Evolutionary conservation across 2,888 invertebrate genomes (phyloP).

Genomic region (Dicycla oo): DNA sequence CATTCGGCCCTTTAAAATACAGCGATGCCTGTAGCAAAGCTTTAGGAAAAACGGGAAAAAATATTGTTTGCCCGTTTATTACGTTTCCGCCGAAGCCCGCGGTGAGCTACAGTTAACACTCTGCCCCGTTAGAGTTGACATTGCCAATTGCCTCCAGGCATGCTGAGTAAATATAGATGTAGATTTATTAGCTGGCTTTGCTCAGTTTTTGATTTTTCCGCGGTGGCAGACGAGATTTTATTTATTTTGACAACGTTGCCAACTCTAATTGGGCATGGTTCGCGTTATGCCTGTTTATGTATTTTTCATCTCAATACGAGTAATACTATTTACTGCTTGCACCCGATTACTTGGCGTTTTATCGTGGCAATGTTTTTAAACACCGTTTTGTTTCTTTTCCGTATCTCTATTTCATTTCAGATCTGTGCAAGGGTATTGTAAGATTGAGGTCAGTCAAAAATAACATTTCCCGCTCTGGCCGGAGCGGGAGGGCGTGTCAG

Average conservation of each 20-base stretch:
- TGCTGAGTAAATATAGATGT: neutral
- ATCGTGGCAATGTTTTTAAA: neutral
- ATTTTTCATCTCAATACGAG: neutral
- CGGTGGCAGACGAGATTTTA: neutral
- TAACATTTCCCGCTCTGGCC: no score
- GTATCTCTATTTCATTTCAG: neutral
- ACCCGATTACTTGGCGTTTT: neutral
- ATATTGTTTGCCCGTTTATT: neutral
- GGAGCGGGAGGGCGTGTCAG: no score
- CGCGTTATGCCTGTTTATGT: no score
- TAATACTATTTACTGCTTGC: neutral
- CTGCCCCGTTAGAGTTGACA: neutral
- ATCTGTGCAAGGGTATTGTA: neutral
- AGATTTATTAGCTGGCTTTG: neutral
- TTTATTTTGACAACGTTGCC: neutral
- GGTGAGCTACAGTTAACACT: neutral
- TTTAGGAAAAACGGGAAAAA: neutral
- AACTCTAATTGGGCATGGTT: conserved; percentile 1
- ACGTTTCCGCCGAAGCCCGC: neutral
- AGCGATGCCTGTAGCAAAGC: neutral
- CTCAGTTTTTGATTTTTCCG: neutral
- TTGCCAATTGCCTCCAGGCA: neutral
- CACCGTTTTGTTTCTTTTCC: neutral
- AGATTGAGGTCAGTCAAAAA: neutral
- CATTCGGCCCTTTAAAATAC: neutral